phyloP scores from a whole-genome alignment of 53 echinoderm and acorn worm species.

The Apostichopus leukothele region DNA sequence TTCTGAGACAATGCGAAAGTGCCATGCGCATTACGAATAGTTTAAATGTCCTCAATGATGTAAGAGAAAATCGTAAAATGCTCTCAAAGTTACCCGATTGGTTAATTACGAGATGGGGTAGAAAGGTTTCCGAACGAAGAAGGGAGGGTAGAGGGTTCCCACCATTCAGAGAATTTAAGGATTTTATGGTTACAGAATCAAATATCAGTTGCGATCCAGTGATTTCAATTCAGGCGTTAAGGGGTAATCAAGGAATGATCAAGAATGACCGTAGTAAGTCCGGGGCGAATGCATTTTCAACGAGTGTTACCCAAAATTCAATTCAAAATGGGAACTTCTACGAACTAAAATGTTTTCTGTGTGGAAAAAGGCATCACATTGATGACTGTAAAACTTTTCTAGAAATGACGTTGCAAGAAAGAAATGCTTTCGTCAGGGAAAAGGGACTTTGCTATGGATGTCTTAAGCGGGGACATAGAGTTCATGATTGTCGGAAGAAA shows the following conservation, averaged over 20 bases:
- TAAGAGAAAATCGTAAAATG: slow-evolving; percentile 55
- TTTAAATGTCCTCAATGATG: slow-evolving; percentile 57
- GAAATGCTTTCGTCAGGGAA: slow-evolving; percentile 29
- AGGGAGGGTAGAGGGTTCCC: slow-evolving; percentile 45
- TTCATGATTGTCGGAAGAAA: slow-evolving; percentile 46
- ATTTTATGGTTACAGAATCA: slow-evolving; percentile 56
- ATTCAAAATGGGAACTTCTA: not conserved
- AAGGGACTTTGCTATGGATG: slow-evolving; percentile 58
- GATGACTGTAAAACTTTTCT: slow-evolving; percentile 4
- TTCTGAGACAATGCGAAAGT: slow-evolving; percentile 44
- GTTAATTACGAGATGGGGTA: slow-evolving; percentile 57
- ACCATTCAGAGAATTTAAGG: slow-evolving; percentile 47
- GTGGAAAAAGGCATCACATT: not conserved
- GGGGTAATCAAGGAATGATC: not conserved
- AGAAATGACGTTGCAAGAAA: not conserved
- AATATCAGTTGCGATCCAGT: slow-evolving; percentile 56
- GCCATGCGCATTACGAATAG: slow-evolving; percentile 44
- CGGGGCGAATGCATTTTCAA: slow-evolving; percentile 19
- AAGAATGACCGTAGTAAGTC: not conserved
- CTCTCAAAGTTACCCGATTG: slow-evolving; percentile 55
- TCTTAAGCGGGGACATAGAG: slow-evolving; percentile 56
- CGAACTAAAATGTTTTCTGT: not conserved
- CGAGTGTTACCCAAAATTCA: not conserved
- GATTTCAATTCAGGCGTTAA: slow-evolving; percentile 33
- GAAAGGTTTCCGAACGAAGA: slow-evolving; percentile 49